Evolutionary conservation across 2,113 vertebrate genomes (phyloP), one percentile per base, ranked within the genome.

Genomic region (Trichomycterus rosablanca): DNA sequence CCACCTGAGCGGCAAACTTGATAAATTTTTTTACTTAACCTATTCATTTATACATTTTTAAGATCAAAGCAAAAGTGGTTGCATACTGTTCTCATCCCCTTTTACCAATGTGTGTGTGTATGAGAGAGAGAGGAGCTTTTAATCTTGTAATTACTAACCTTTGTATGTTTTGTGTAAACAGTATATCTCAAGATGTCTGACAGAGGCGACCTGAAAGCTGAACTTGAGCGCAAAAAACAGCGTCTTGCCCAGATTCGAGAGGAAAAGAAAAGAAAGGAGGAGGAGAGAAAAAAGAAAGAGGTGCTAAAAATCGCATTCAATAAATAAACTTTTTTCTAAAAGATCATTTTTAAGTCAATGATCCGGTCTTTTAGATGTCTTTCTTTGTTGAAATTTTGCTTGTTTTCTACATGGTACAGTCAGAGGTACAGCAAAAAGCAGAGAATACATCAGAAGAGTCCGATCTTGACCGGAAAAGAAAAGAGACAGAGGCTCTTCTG

Each of bases 141-240:
- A n/a, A n/a, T n/a, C n/a, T n/a, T n/a, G 11, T 53, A 3, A 12
- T 20, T 34, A 35, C 30, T 22, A 10, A 53, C 24, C 34, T 42
- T 20, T 57, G 14, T 15, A 10, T 26, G 37, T 24, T 59, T 20
- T 45, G 16, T 74, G 73, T 61, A 65, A 56, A 15, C 14, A 53
- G 22, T 24, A 5, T 34, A 23, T 16, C 20, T 26, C 72, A 88
- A 74, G 59, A 93, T 93, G 92, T 89, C 90, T 52, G 91, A 93
- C 72, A 91, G 90, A 84, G 90, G 89, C 22, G 89, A 91, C 73
- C 86, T 93, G 59, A 94, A 94, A 83, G 92, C 92, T 7, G 91
- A 94, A 75, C 86, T 94, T 12, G 92, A 94, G 80, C 87, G 89
- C 75, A 94, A 93, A 76, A 94, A 94, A 59, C 92, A 92, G 69